A percentile compares a stretch with the other conserved stretches of the same genome.
phyloP scores from a whole-genome alignment of 2,113 vertebrate species.

The Hystrix cristata region DNA sequence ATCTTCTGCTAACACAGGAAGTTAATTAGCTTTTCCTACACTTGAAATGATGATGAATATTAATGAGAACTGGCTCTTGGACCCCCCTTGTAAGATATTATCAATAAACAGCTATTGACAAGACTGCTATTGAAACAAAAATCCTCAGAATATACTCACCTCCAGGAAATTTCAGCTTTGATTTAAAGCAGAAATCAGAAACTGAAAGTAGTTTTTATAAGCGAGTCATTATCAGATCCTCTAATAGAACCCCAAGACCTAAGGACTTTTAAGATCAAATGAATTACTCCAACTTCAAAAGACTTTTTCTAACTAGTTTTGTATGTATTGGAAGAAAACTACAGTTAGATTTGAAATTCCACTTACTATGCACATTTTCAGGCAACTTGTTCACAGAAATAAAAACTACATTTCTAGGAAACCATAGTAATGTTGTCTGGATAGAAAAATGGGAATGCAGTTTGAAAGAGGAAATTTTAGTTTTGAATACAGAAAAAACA shows the following conservation, averaged over 20 bases:
- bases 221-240: not conserved
- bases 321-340: not conserved
- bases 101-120: constrained; percentile 53
- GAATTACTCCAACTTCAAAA: not conserved
- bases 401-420: not conserved
- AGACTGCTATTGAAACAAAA: constrained; percentile 16
- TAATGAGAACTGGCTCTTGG: constrained; percentile 31
- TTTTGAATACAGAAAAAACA: not conserved
- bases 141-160: not conserved
- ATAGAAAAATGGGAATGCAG: not conserved
- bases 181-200: constrained; percentile 28
- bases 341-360: not conserved
- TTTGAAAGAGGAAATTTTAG: not conserved
- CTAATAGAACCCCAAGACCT: not conserved
- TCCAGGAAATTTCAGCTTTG: constrained; percentile 29
- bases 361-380: not conserved
- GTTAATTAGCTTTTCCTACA: constrained; percentile 55
- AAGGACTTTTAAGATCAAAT: not conserved
- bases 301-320: not conserved
- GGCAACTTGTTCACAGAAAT: not conserved
- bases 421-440: not conserved
- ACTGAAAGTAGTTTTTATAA: not conserved
- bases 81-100: constrained; percentile 26
- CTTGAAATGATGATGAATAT: constrained; percentile 59
- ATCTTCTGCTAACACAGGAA: constrained; percentile 38